Percentiles rank a stretch among this genome's conserved stretches.
Conservation (phyloP, 2,888 invertebrate genomes). For the Xestia c-nigrum region DNA sequence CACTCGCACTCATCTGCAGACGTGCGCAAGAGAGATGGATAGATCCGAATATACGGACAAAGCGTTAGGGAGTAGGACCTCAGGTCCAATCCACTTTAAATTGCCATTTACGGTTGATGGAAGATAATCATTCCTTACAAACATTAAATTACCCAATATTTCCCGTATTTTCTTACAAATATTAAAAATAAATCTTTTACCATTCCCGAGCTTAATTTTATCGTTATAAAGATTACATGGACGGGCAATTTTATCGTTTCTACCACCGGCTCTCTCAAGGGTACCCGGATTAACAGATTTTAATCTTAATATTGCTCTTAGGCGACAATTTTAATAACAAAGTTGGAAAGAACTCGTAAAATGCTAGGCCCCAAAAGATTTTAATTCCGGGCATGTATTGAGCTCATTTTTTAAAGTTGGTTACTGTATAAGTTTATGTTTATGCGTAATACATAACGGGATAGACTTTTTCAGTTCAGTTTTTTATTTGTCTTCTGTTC, state of each 20-base stretch:
- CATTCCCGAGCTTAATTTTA: constrained; percentile 43
- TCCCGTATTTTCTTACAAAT: constrained; percentile 17
- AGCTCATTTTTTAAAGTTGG: neutral
- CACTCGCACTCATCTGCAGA: too few relatives aligned
- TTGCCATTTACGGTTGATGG: neutral
- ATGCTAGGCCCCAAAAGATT: constrained; percentile 39
- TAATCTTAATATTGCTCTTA: constrained; percentile 72
- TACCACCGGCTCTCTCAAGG: constrained; percentile 61
- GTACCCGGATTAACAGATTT: constrained; percentile 71
- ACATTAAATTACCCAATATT: neutral
- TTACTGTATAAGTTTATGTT: neutral
- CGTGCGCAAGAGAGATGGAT: too few relatives aligned
- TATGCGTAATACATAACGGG: neutral
- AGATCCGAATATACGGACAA: too few relatives aligned
- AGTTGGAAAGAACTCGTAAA: constrained; percentile 44
- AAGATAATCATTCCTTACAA: neutral
- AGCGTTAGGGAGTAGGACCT: too few relatives aligned
- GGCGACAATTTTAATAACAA: constrained; percentile 63
- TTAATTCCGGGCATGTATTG: constrained; percentile 24
- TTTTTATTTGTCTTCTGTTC: too few relatives aligned
- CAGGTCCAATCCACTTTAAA: neutral
- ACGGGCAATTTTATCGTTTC: constrained; percentile 57
- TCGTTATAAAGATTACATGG: constrained; percentile 61
- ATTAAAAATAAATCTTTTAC: constrained; percentile 18
- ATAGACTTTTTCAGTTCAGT: too few relatives aligned